These are phyloP conservation scores for Nomada ruficornis DNA, from an alignment of 2,888 invertebrate species.

Conservation along the genomic window DNA sequence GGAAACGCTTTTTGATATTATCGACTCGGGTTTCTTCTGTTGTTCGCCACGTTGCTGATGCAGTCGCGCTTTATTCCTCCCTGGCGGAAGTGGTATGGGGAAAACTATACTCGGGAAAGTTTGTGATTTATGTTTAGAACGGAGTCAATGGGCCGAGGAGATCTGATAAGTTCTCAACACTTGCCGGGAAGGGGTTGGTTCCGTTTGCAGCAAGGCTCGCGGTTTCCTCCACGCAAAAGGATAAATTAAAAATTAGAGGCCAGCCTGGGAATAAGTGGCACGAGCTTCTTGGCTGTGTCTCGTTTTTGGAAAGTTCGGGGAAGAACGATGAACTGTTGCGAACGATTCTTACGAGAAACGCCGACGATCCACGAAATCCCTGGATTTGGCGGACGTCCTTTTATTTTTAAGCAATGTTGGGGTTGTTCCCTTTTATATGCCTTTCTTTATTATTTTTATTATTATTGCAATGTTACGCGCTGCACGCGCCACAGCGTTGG, in stretches of 20 bases:
- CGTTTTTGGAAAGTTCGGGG: slow-evolving; percentile 14
- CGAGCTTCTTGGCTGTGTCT: slow-evolving; percentile 32
- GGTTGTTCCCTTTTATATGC: not conserved
- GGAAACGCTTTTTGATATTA: slow-evolving; percentile 15
- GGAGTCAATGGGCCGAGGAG: slow-evolving; percentile 57
- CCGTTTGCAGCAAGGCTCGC: not conserved
- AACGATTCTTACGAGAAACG: not conserved
- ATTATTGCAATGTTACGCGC: too few species aligned
- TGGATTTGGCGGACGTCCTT: not conserved
- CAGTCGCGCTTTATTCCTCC: slow-evolving; percentile 27
- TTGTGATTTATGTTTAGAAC: slow-evolving; percentile 47
- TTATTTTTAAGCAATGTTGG: not conserved
- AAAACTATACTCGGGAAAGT: slow-evolving; percentile 41
- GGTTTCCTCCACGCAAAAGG: slow-evolving; percentile 22
- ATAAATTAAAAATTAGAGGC: slow-evolving; percentile 51
- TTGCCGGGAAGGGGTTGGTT: slow-evolving; percentile 35
- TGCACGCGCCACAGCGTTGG: too few species aligned
- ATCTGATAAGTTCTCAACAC: slow-evolving; percentile 63
- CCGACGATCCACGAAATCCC: not conserved
- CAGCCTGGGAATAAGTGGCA: slow-evolving; percentile 11
- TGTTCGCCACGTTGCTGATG: slow-evolving; percentile 23
- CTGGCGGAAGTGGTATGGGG: not conserved
- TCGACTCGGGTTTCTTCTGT: slow-evolving; percentile 29
- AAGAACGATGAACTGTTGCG: slow-evolving; percentile 10
- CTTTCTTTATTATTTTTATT: too few species aligned